phyloP scores from a whole-genome alignment of 2,888 invertebrate genomes.

The Parascotia fuliginaria region DNA sequence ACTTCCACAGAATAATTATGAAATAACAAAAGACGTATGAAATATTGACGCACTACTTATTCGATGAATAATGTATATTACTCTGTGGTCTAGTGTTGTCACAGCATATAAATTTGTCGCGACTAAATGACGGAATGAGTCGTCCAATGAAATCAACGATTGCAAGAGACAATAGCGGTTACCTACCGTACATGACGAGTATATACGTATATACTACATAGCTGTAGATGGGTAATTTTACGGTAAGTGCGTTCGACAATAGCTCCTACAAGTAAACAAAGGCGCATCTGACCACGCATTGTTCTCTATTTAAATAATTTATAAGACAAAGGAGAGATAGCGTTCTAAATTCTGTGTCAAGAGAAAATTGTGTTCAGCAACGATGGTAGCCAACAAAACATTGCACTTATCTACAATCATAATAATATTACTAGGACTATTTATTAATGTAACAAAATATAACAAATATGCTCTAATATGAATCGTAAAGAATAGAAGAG shows the following conservation, averaged over 20 bases:
- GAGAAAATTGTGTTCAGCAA: constrained; percentile 7
- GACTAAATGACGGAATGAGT: constrained; percentile 54
- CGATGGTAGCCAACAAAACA: neutral
- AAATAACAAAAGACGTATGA: constrained; percentile 35
- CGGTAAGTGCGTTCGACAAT: constrained; percentile 75
- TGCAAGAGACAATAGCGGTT: constrained; percentile 47
- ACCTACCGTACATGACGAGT: constrained; percentile 37
- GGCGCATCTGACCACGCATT: constrained; percentile 60
- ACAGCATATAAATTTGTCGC: constrained; percentile 67
- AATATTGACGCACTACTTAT: constrained; percentile 27
- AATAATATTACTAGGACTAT: too few species aligned
- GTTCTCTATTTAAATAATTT: constrained; percentile 64
- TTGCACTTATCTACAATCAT: too few species aligned
- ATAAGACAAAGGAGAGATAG: constrained; percentile 60
- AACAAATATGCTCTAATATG: too few species aligned
- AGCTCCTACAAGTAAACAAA: constrained; percentile 70
- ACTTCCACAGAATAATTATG: constrained; percentile 42
- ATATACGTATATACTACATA: constrained; percentile 47
- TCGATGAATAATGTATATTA: constrained; percentile 15
- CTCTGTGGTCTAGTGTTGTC: constrained; percentile 39
- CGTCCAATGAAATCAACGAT: constrained; percentile 56
- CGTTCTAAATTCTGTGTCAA: constrained; percentile 31
- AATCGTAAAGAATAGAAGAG: too few species aligned
- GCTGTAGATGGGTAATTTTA: constrained; percentile 73
- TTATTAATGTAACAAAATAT: too few species aligned